Base-by-base conservation (phyloP, 2,888 invertebrate species). In the Oscheius myriophilus region DNA sequence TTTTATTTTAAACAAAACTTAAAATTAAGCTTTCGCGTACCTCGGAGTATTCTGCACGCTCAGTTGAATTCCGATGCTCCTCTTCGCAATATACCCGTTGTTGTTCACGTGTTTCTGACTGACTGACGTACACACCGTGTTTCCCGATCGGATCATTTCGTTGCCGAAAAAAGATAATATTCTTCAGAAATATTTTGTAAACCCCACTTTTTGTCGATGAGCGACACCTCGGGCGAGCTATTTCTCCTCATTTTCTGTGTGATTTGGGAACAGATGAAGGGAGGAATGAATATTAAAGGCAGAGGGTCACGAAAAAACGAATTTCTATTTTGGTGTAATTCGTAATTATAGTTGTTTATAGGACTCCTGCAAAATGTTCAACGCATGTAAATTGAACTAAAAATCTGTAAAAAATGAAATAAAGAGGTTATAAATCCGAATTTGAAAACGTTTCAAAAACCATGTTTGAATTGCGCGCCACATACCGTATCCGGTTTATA, bases 21-120 rank as follows among this genome's bases (percentile, higher is more conserved):
- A 33, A 33, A 33, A 33, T 3, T 6, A 9, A 6, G 33, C 3
- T 21, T 14, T 54, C 0, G n/a, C n/a, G n/a, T 46, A 79, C 75
- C 81, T 72, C 11, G 83, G 83, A 0, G 83, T 83, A 46, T 80
- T 77, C 51, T 82, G 83, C 2, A 79, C 80, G 65, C 78, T 80
- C 23, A 81, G 66, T 54, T 84, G 84, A 18, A 84, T 82, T 16
- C 84, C 84, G 59, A 84, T 84, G 64, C 82, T 82, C 25, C 84
- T 63, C 21, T 81, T 73, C 3, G 78, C 73, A 1, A 78, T 72
- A 42, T 73, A 78, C 16, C 53, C 61, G 21, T 61, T 61, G 21
- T 9, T 18, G 16, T 45, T 43, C 18, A n/a, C 41, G 6, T 67
- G 51, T 53, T 52, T 41, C 12, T 72, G 65, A 45, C 76, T 75